These are phyloP conservation scores for Celastrina argiolus DNA, from an alignment of 2,888 invertebrate species.

Conservation along the genomic window DNA sequence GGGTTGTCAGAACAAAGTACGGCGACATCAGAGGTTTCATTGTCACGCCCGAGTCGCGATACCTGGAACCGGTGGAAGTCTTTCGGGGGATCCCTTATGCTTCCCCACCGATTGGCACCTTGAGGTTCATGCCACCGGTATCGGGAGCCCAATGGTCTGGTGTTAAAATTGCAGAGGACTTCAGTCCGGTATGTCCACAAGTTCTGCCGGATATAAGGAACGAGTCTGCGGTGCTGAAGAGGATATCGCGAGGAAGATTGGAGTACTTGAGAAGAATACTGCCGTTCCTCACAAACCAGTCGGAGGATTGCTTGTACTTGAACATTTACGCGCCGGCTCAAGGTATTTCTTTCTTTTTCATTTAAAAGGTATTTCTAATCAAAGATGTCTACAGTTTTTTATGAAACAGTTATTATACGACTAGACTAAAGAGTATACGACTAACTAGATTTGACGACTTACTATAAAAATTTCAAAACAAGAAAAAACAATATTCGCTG, in stretches of 20 bases:
- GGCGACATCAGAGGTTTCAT: slow-evolving; percentile 92
- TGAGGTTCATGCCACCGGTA: slow-evolving; percentile 97
- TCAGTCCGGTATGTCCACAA: slow-evolving; percentile 96
- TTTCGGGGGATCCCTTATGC: slow-evolving; percentile 97
- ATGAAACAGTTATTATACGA: no score
- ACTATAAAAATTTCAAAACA: no score
- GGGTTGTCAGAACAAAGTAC: slow-evolving; percentile 92
- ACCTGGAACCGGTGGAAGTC: slow-evolving; percentile 92
- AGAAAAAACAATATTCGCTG: no score
- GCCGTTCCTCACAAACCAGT: slow-evolving; percentile 93
- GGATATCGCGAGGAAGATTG: slow-evolving; percentile 92
- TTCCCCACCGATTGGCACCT: slow-evolving; percentile 90
- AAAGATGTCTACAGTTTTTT: no score
- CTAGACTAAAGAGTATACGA: no score
- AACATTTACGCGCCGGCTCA: slow-evolving; percentile 97
- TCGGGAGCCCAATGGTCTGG: slow-evolving; percentile 95
- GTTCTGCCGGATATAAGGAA: slow-evolving; percentile 90
- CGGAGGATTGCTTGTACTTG: slow-evolving; percentile 97
- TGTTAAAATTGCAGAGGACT: slow-evolving; percentile 90
- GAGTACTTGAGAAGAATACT: slow-evolving; percentile 92
- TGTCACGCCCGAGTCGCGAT: slow-evolving; percentile 87
- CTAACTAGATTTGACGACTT: no score
- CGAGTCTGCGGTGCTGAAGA: slow-evolving; percentile 87
- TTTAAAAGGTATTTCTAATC: neutral
- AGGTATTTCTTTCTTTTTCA: slow-evolving; percentile 77